Evolutionary conservation across 2,888 invertebrate species (phyloP).

Genomic region (Parnassius glacialis): DNA sequence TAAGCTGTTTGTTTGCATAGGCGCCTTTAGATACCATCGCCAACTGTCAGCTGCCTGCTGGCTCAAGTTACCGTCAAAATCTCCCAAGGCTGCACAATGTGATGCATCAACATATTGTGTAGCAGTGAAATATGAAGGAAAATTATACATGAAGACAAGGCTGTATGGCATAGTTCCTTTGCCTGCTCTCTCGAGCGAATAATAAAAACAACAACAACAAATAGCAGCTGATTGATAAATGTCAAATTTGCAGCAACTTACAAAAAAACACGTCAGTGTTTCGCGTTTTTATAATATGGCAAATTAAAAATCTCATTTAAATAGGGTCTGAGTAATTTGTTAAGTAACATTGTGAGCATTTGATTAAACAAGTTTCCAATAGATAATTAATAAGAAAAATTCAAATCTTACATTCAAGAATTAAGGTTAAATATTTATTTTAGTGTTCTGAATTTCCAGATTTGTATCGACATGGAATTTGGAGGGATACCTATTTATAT

Average conservation of each 20-base stretch:
- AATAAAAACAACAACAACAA: too few species aligned
- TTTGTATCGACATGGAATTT: constrained; percentile 41
- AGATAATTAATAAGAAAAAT: neutral
- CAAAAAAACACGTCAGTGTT: constrained; percentile 67
- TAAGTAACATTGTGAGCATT: constrained; percentile 13
- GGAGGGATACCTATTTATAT: constrained; percentile 25
- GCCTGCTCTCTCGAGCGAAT: too few species aligned
- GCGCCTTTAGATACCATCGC: too few species aligned
- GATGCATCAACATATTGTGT: too few species aligned
- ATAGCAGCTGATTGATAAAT: constrained; percentile 42
- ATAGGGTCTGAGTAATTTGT: constrained; percentile 37
- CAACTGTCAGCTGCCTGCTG: too few species aligned
- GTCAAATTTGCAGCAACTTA: constrained; percentile 52
- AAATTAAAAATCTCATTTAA: constrained; percentile 27
- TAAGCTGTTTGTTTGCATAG: too few species aligned
- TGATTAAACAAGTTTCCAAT: constrained; percentile 2
- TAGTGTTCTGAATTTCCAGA: constrained; percentile 44
- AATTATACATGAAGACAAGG: too few species aligned
- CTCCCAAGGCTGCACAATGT: too few species aligned
- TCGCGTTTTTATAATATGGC: constrained; percentile 37
- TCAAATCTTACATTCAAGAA: neutral
- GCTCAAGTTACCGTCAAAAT: too few species aligned
- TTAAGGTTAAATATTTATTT: neutral
- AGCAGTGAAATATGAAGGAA: too few species aligned
- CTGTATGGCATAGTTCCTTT: too few species aligned